Percentiles rank a stretch among this genome's conserved stretches.
These are phyloP conservation scores for Athene noctua DNA, from an alignment of 2,113 vertebrate genomes.

Conservation along the genomic window DNA sequence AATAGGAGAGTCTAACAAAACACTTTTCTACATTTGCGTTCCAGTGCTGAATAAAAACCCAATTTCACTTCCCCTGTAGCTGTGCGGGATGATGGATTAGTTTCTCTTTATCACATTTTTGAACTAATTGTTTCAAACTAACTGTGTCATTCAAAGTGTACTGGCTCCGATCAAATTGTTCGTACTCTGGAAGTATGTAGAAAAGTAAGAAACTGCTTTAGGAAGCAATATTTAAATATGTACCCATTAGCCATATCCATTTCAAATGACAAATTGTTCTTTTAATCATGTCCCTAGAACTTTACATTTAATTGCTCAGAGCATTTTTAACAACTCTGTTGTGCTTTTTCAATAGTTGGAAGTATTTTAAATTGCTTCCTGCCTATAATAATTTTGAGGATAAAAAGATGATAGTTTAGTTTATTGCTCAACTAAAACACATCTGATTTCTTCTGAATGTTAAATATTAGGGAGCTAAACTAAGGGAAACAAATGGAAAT, in stretches of 20 bases:
- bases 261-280: constrained; percentile 61
- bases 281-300: constrained; percentile 62
- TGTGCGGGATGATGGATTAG: neutral
- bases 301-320: constrained; percentile 56
- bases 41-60: neutral
- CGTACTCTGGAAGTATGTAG: neutral
- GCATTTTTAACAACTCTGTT: constrained; percentile 46
- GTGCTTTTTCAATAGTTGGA: constrained; percentile 29
- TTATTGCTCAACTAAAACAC: neutral
- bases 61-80: neutral
- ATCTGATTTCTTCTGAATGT: constrained; percentile 9
- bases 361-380: constrained; percentile 52
- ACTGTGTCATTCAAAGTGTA: neutral
- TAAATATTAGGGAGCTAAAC: neutral
- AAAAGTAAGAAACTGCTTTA: constrained; percentile 39
- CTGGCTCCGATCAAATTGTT: neutral
- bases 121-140: constrained; percentile 36
- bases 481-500: neutral
- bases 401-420: constrained; percentile 17
- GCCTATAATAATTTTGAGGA: constrained; percentile 32
- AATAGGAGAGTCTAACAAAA: neutral
- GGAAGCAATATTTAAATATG: constrained; percentile 62
- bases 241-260: constrained; percentile 51
- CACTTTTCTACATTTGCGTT: neutral
- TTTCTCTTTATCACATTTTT: constrained; percentile 1